These are phyloP conservation scores for Microctonus brassicae DNA, from an alignment of 2,888 invertebrate genomes.

Conservation along the genomic window DNA sequence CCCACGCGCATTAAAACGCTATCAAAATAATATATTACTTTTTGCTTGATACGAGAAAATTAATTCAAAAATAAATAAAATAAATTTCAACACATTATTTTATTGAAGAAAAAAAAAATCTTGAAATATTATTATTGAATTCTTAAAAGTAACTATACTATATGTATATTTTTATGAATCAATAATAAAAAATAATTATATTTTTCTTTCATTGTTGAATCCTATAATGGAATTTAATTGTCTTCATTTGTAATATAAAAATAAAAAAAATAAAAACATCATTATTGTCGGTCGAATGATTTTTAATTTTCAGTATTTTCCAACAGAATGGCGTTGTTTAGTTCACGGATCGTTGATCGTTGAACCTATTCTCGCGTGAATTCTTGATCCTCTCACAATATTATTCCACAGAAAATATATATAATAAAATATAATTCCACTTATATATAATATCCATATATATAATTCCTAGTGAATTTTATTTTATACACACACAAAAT, in stretches of 20 bases:
- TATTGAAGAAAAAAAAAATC: neutral
- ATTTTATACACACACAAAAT: too few relatives aligned
- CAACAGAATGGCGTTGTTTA: slow-evolving; percentile 42
- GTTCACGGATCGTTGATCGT: slow-evolving; percentile 43
- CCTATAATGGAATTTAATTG: neutral
- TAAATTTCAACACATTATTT: neutral
- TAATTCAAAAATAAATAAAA: neutral
- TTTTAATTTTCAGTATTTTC: slow-evolving; percentile 45
- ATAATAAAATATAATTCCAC: neutral
- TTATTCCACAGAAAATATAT: slow-evolving; percentile 40
- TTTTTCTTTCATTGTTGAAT: too few relatives aligned
- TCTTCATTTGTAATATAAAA: neutral
- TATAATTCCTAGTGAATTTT: neutral
- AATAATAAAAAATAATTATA: neutral
- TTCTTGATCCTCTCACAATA: slow-evolving; percentile 43
- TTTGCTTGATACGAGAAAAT: neutral
- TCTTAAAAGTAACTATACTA: too few relatives aligned
- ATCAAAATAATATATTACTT: neutral
- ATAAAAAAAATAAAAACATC: neutral
- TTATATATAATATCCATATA: neutral
- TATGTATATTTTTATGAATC: neutral
- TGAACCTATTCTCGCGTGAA: slow-evolving; percentile 39
- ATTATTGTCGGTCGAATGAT: slow-evolving; percentile 38
- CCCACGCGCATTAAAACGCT: slow-evolving; percentile 2
- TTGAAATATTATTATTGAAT: neutral